Conservation (phyloP, 2,888 invertebrate species). For the Noctua fimbriata region DNA sequence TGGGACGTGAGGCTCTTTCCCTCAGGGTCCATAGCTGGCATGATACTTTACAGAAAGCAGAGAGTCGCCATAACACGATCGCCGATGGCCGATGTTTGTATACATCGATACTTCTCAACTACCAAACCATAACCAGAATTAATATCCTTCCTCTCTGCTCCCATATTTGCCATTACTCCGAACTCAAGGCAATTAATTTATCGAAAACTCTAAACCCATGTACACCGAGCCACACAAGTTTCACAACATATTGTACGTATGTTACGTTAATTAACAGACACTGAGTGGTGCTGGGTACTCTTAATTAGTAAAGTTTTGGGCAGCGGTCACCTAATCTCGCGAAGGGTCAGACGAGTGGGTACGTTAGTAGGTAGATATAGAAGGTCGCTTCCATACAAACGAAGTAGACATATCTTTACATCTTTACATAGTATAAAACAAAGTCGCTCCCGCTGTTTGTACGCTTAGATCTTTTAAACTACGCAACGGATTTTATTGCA, state of each 20-base stretch:
- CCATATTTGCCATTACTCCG: conserved; percentile 48
- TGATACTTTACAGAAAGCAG: not conserved
- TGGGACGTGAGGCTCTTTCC: too few species aligned
- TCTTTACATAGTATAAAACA: too few species aligned
- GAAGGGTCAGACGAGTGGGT: conserved; percentile 47
- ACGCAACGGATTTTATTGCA: too few species aligned
- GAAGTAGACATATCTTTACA: not conserved
- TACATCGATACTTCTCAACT: not conserved
- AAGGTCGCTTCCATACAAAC: not conserved
- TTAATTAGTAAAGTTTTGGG: conserved; percentile 77
- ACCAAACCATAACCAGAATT: conserved; percentile 8
- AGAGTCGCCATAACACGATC: too few species aligned
- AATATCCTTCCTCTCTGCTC: conserved; percentile 9
- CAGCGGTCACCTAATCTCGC: conserved; percentile 71
- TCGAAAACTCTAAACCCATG: conserved; percentile 60
- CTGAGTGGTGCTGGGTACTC: conserved; percentile 67
- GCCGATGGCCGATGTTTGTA: too few species aligned
- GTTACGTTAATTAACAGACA: conserved; percentile 68
- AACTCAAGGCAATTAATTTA: conserved; percentile 62
- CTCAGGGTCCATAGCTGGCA: too few species aligned
- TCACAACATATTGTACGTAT: conserved; percentile 55
- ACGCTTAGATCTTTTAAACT: too few species aligned
- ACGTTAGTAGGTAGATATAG: not conserved
- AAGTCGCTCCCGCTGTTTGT: too few species aligned
- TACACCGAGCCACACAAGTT: conserved; percentile 49